A percentile compares a stretch with the other conserved stretches of the same genome.
phyloP scores from a whole-genome alignment of 2,797 vertebrate genomes.

The Lepus oiostolus region DNA sequence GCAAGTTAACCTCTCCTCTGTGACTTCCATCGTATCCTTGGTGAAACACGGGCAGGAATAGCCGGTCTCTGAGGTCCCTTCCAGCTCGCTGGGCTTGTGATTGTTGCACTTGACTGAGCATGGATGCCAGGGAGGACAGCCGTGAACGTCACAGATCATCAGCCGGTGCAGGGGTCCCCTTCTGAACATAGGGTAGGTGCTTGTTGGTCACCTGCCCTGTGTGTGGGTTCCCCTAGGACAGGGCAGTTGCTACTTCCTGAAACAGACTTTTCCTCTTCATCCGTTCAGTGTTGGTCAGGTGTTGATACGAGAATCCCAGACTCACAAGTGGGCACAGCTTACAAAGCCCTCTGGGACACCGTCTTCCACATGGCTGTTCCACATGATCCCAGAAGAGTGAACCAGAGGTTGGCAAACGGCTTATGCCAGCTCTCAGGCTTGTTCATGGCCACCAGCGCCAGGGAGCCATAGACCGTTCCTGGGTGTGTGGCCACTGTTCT shows the following conservation, averaged over 20 bases:
- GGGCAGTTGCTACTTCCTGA: not conserved
- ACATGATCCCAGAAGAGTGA: slow-evolving; percentile 1
- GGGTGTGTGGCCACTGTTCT: fast-evolving
- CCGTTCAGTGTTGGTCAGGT: not conserved
- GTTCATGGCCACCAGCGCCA: not conserved
- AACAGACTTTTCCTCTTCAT: not conserved
- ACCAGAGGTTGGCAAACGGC: not conserved
- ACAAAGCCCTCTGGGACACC: not conserved
- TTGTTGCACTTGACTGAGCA: slow-evolving; percentile 9
- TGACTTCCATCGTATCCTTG: slow-evolving; percentile 38
- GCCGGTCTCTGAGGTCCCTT: not conserved
- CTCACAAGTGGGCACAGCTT: not conserved
- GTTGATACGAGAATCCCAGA: not conserved
- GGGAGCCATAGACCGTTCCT: not conserved
- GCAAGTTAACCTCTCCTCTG: slow-evolving; percentile 60
- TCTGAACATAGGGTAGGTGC: not conserved
- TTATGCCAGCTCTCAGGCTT: not conserved
- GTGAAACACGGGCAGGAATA: not conserved
- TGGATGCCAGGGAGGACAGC: not conserved
- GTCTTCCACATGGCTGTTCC: not conserved
- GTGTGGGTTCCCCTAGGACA: not conserved
- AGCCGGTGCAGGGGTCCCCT: not conserved
- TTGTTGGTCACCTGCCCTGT: not conserved
- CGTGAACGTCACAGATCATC: fast-evolving
- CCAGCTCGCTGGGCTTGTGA: not conserved